Percentiles rank a stretch among this genome's conserved stretches.
Conservation (phyloP, 2,888 invertebrate genomes). For the Apamea crenata region DNA sequence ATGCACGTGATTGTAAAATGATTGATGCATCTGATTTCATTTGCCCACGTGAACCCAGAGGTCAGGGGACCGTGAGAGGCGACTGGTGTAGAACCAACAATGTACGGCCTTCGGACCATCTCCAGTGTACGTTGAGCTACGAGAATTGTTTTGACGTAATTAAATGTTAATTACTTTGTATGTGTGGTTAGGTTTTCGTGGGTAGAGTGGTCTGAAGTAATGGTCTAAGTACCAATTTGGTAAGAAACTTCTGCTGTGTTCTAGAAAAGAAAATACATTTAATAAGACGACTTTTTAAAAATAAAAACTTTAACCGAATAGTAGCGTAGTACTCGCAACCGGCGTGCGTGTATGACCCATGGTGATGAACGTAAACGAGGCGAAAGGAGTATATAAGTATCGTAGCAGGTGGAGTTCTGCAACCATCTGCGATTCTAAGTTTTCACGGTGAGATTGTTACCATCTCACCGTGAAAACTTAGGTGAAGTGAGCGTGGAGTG, state of each 20-base stretch:
- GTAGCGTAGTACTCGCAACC: too few species aligned
- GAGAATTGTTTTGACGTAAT: slow-evolving; percentile 63
- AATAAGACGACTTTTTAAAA: too few species aligned
- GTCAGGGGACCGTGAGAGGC: slow-evolving; percentile 79
- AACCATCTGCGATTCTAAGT: too few species aligned
- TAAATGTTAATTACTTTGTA: slow-evolving; percentile 61
- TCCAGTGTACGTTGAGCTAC: slow-evolving; percentile 67
- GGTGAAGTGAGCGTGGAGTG: too few species aligned
- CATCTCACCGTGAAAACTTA: too few species aligned
- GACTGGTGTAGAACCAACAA: slow-evolving; percentile 63
- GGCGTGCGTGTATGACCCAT: too few species aligned
- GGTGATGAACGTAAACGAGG: too few species aligned
- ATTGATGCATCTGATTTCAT: slow-evolving; percentile 82
- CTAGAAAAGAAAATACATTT: not conserved
- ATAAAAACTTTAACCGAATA: too few species aligned
- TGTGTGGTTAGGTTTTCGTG: slow-evolving; percentile 22
- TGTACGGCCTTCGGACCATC: slow-evolving; percentile 69
- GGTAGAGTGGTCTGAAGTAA: not conserved
- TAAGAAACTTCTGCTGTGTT: not conserved
- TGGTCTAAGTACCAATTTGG: not conserved
- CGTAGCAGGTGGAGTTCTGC: too few species aligned
- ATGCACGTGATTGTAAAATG: slow-evolving; percentile 75
- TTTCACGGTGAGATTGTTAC: too few species aligned
- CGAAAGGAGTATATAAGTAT: too few species aligned
- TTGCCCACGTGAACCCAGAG: slow-evolving; percentile 77